phyloP scores from a whole-genome alignment of 2,113 vertebrate species.

The Cepphus grylle region DNA sequence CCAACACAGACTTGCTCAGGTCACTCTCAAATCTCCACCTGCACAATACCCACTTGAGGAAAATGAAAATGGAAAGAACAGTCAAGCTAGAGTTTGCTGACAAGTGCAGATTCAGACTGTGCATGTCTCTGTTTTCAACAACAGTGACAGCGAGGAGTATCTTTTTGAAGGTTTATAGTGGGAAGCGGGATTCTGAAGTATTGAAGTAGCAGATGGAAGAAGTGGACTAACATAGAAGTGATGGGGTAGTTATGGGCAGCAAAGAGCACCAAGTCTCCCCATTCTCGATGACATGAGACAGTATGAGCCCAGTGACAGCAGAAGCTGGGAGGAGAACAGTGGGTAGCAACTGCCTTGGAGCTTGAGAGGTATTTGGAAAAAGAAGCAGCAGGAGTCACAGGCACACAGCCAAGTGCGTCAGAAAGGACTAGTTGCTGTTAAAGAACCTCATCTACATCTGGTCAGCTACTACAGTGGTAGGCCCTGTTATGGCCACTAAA shows the following conservation, averaged over 20 bases:
- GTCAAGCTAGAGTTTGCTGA: neutral
- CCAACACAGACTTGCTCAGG: neutral
- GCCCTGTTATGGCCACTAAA: neutral
- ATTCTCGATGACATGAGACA: neutral
- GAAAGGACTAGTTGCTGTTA: neutral
- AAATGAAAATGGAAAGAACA: neutral
- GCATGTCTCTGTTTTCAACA: neutral
- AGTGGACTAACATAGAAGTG: neutral
- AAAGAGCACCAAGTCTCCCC: neutral
- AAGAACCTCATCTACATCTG: neutral
- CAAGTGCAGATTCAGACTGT: neutral
- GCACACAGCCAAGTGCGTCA: rapidly evolving
- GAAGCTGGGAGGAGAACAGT: neutral
- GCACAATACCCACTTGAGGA: neutral
- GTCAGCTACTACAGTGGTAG: neutral
- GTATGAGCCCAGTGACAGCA: neutral
- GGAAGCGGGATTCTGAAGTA: neutral
- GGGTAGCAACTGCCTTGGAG: neutral
- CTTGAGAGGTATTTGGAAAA: neutral
- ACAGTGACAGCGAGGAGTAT: neutral
- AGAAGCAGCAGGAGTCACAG: neutral
- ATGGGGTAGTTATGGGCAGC: neutral
- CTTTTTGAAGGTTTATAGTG: neutral
- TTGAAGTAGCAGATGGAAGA: neutral
- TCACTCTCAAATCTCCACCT: neutral